These are phyloP conservation scores for Mesembrinibis cayennensis DNA, from an alignment of 2,113 vertebrate species.

Conservation along the genomic window DNA sequence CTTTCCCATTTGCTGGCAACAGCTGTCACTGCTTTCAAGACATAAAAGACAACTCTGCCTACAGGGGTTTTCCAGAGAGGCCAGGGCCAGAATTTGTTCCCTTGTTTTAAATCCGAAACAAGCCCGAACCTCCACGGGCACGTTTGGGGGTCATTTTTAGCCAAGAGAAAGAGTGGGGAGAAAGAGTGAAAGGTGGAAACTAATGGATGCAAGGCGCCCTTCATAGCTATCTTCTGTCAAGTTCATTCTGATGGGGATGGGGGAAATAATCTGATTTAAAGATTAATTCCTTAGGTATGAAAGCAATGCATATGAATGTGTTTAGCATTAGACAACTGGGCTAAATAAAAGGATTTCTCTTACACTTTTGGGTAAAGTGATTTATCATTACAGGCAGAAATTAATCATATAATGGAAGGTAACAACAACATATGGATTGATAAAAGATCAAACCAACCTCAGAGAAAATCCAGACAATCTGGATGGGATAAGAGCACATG, in stretches of 20 bases:
- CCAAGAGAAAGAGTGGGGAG: neutral
- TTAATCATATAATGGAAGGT: neutral
- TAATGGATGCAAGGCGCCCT: neutral
- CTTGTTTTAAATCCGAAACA: neutral
- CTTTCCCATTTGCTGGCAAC: neutral
- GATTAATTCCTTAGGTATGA: neutral
- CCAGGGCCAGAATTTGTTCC: neutral
- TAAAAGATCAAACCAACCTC: neutral
- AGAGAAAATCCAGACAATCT: neutral
- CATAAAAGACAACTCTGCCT: neutral
- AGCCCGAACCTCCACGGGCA: fast-evolving
- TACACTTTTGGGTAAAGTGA: neutral
- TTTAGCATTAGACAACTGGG: neutral
- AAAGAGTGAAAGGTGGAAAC: neutral
- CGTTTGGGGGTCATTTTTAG: fast-evolving
- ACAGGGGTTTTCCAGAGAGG: neutral
- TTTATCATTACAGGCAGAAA: neutral
- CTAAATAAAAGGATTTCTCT: neutral
- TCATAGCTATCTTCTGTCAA: neutral
- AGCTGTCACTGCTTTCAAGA: neutral
- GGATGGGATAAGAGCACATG: neutral
- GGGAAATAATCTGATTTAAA: neutral
- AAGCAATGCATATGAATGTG: neutral
- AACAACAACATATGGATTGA: neutral
- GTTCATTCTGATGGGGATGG: neutral